Base-by-base conservation (phyloP, 2,888 invertebrate genomes). In the Meliscaeva auricollis region DNA sequence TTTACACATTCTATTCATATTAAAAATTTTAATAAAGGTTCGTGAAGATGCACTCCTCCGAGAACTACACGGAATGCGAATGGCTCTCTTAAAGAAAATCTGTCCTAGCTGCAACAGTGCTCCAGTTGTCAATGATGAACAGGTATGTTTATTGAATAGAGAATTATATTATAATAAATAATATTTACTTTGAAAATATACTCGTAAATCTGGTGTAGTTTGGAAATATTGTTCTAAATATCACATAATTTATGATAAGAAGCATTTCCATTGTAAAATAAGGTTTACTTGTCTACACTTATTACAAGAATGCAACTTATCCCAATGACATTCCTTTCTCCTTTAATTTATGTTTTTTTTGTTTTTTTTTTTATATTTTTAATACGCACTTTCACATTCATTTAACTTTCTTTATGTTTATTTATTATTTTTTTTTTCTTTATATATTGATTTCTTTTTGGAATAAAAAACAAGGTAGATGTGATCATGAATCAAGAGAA, bases 41-140 rank as follows among this genome's bases (percentile, higher is more conserved):
- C 95, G 96, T 89, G 96, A 97, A 87, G 96, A 96, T 89, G 94
- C 95, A 26, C 93, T 98, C 68, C 94, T 95, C 89, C 94, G 95
- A 73, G 97, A 97, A 92, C 93, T 98, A 75, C 95, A 96, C 73
- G 94, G 95, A 81, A 96, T 97, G 87, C 94, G 97, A 87, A 93
- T 96, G 91, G 96, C 96, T 69, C 93, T 98, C 87, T 93, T 95
- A 88, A 91, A 91, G 74, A 92, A 91, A 88, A 90, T 90, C 70
- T 95, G 95, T 89, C 95, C 95, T 89, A 94, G 94, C 88, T 95
- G 95, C 89, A 93, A 93, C 84, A 94, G 94, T 88, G 93, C 93
- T 87, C 94, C 89, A 60, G 89, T 90, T 79, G 88, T 89, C 20
- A 91, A 90, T 88, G 91, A 92, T 62, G 92, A 92, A 88, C 91